Conservation (phyloP, 2,113 vertebrate genomes). For the Heloderma charlesbogerti region DNA sequence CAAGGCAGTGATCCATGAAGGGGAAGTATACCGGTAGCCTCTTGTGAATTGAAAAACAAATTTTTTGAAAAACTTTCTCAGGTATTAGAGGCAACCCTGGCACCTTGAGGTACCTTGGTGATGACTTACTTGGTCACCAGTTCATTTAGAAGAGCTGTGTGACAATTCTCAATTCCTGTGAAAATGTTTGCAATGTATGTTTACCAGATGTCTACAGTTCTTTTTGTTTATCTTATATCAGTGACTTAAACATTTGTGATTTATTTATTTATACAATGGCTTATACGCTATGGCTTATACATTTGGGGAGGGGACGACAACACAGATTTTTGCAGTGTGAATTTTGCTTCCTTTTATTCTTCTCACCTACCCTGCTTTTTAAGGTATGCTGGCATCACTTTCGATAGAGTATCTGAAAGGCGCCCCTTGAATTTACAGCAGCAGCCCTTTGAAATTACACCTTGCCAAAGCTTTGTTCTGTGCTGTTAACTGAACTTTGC, state of each 20-base stretch:
- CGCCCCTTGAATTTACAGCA: neutral
- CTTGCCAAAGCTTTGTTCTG: neutral
- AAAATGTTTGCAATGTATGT: neutral
- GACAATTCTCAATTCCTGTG: neutral
- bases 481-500: neutral
- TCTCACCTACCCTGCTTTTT: neutral
- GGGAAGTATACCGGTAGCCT: neutral
- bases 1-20: too few species aligned
- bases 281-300: neutral
- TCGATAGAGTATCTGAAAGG: neutral
- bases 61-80: neutral
- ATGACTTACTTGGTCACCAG: neutral
- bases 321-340: neutral
- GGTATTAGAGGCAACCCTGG: neutral
- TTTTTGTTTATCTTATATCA: neutral
- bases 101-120: neutral
- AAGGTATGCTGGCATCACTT: neutral
- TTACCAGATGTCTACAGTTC: neutral
- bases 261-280: too few species aligned
- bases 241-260: neutral
- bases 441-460: slow-evolving; percentile 17
- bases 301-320: neutral
- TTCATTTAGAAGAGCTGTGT: neutral
- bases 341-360: neutral
- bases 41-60: neutral